Evolutionary conservation across 2,797 vertebrate species (phyloP), one percentile per base, ranked within the genome.

Genomic region (Chelidonichthys spinosus): DNA sequence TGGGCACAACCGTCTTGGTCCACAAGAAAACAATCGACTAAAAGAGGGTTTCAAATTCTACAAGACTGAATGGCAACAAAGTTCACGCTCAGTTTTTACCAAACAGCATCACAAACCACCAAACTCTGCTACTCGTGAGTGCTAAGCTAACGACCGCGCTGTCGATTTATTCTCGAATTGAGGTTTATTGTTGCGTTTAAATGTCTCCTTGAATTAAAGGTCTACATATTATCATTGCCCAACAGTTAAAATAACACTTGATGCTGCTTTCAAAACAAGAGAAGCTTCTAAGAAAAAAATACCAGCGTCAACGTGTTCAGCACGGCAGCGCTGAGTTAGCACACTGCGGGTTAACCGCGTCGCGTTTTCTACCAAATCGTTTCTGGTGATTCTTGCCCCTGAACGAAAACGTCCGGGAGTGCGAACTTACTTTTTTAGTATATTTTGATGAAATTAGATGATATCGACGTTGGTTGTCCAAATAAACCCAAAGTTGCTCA

Each of bases 291-390:
- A 36, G 1, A 60, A 39, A 33, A 25, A 36, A 4, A 70, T 1
- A 18, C 4, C 18, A 2, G 39, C 52, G 14, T 54, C 85, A 91
- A 85, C 90, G 90, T 89, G 90, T 10, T 85, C 75, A 6, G 35
- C 3, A 32, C 14, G 62, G 53, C 53, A 46, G 53, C 63, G 62
- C 42, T 58, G 36, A 14, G 52, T 59, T 70, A 83, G 81, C 85
- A 69, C 56, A 47, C 42, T n/a, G 11, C 33, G 35, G 35, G 50
- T 64, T 42, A 79, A 72, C 72, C 42, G 2, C n/a, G 0, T 69
- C 67, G 50, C 68, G 59, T 77, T 36, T 7, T 32, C 49, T 11
- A 56, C 6, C 58, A 71, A 77, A 79, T 3, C 8, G 4, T 11
- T 11, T 49, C 4, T 11, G 25, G 17, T 14, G 2, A 25, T 17